A percentile compares a stretch with the other conserved stretches of the same genome.
Conservation (phyloP, 2,113 vertebrate species). For the Gymnorhina tibicen region DNA sequence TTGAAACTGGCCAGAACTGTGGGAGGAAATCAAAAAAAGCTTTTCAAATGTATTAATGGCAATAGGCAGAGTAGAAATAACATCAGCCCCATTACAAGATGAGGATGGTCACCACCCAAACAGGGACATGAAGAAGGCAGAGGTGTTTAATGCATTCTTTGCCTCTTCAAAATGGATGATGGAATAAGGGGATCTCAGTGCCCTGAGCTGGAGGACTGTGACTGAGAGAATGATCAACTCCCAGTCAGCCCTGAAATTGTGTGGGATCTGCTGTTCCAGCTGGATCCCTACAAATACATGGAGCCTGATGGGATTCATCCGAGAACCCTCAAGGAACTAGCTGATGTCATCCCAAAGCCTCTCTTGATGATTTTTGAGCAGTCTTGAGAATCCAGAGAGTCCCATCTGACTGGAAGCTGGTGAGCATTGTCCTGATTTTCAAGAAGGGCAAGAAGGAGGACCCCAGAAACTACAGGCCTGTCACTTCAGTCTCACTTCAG, state of each 20-base stretch:
- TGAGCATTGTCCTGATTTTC: not conserved
- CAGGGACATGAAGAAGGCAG: not conserved
- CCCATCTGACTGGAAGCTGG: not conserved
- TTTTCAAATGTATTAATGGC: not conserved
- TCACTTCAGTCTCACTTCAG: not conserved
- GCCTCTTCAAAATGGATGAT: not conserved
- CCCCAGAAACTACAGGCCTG: not conserved
- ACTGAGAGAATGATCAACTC: not conserved
- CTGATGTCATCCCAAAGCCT: not conserved
- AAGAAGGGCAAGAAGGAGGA: not conserved
- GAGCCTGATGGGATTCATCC: not conserved
- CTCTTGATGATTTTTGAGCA: not conserved
- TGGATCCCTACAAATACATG: not conserved
- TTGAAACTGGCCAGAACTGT: not conserved
- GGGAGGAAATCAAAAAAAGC: rapidly evolving
- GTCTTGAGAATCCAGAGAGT: not conserved
- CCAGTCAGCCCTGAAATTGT: not conserved
- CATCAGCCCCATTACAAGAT: rapidly evolving
- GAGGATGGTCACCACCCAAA: not conserved
- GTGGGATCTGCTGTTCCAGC: not conserved
- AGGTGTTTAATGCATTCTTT: not conserved
- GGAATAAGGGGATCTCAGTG: not conserved
- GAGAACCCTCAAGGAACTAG: not conserved
- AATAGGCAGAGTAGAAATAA: not conserved
- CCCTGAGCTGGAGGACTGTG: not conserved